phyloP scores from a whole-genome alignment of 2,113 vertebrate species.

The Orycteropus afer region DNA sequence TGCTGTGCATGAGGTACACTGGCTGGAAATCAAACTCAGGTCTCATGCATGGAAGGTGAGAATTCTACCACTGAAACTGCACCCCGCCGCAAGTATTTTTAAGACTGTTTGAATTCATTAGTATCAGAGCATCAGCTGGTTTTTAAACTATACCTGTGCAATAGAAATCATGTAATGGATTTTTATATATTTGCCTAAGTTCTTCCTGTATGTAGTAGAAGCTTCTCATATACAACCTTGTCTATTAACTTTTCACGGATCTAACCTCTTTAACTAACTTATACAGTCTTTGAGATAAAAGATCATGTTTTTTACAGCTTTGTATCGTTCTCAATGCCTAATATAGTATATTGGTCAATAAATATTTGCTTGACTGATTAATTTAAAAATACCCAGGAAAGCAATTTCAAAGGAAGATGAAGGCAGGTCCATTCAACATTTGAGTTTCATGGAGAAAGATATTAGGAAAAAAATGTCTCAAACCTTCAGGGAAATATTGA shows the following conservation, averaged over 20 bases:
- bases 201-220: not conserved
- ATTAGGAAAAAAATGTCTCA: slow-evolving; percentile 46
- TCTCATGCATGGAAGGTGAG: not conserved
- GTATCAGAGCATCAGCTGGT: not conserved
- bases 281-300: slow-evolving; percentile 48
- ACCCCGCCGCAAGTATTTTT: not conserved
- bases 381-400: slow-evolving; percentile 72
- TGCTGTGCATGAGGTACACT: not conserved
- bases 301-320: slow-evolving; percentile 43
- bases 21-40: not conserved
- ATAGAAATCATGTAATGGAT: slow-evolving; percentile 47
- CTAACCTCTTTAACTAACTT: slow-evolving; percentile 60
- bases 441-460: slow-evolving; percentile 56
- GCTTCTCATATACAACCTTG: not conserved
- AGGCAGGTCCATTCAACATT: slow-evolving; percentile 39
- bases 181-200: slow-evolving; percentile 59
- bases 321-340: slow-evolving; percentile 15
- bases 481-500: slow-evolving; percentile 66
- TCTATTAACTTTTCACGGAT: slow-evolving; percentile 55
- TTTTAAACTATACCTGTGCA: not conserved
- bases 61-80: not conserved
- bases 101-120: slow-evolving; percentile 32
- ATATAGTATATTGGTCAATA: slow-evolving; percentile 60
- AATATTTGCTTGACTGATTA: slow-evolving; percentile 75
- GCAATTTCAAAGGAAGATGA: slow-evolving; percentile 61